Percentiles rank a stretch among this genome's conserved stretches.
Conservation (phyloP, 2,888 invertebrate genomes). For the Habrosyne pyritoides region DNA sequence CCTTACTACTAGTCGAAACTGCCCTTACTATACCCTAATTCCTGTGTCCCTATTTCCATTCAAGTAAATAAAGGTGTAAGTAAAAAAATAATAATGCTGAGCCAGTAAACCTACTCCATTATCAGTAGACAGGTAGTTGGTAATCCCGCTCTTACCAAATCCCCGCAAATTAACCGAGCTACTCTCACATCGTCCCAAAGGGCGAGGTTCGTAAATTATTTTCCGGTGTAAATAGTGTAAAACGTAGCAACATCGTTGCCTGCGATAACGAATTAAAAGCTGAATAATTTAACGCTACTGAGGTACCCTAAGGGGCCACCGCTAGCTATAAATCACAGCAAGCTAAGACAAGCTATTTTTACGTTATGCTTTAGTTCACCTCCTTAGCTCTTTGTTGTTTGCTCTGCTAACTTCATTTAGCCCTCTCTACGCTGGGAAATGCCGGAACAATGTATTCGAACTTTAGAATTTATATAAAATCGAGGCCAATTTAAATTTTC, state of each 20-base stretch:
- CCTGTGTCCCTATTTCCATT: too few species aligned
- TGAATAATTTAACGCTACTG: slow-evolving; percentile 80
- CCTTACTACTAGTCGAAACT: too few species aligned
- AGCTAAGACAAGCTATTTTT: slow-evolving; percentile 68
- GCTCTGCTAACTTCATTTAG: slow-evolving; percentile 70
- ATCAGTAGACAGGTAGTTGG: slow-evolving; percentile 18
- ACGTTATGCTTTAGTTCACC: slow-evolving; percentile 78
- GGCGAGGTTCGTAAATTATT: slow-evolving; percentile 69
- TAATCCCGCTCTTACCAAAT: slow-evolving; percentile 33
- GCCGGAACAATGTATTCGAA: slow-evolving; percentile 62
- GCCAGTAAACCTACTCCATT: background rate
- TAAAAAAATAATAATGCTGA: background rate
- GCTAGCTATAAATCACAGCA: slow-evolving; percentile 74
- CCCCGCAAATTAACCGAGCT: slow-evolving; percentile 48
- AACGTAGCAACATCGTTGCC: slow-evolving; percentile 68
- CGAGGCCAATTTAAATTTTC: slow-evolving; percentile 69
- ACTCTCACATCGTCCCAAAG: slow-evolving; percentile 42
- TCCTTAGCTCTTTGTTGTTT: slow-evolving; percentile 66
- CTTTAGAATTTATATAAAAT: slow-evolving; percentile 58
- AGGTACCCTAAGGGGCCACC: slow-evolving; percentile 56
- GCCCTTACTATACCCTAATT: too few species aligned
- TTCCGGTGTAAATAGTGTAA: slow-evolving; percentile 75
- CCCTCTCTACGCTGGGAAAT: slow-evolving; percentile 55
- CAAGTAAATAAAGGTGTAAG: too few species aligned
- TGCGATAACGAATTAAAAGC: slow-evolving; percentile 81